Evolutionary conservation across 2,888 invertebrate genomes (phyloP).

Genomic region (Agonopterix arenella): DNA sequence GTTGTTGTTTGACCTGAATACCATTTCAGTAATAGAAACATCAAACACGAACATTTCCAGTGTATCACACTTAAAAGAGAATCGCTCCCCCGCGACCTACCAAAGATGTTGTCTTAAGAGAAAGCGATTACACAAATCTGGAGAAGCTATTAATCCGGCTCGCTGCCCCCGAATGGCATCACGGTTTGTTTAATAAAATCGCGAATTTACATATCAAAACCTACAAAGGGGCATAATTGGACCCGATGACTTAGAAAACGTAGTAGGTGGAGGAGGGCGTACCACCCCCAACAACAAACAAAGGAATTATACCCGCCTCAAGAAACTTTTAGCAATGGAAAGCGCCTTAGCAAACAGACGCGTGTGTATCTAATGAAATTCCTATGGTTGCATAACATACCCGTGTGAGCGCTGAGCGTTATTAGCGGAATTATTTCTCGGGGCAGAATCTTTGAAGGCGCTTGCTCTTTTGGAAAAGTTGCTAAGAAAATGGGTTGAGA

Average conservation of each 20-base stretch:
- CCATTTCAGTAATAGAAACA: constrained; percentile 18
- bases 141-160: constrained; percentile 76
- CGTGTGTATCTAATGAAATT: constrained; percentile 78
- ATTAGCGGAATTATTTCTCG: constrained; percentile 74
- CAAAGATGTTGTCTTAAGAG: constrained; percentile 70
- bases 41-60: constrained; percentile 29
- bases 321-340: constrained; percentile 78
- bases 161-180: constrained; percentile 75
- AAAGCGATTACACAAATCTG: constrained; percentile 77
- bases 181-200: constrained; percentile 77
- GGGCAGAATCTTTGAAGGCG: constrained; percentile 74
- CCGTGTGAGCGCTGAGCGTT: constrained; percentile 67
- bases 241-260: constrained; percentile 78
- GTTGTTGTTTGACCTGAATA: neutral
- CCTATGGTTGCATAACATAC: constrained; percentile 77
- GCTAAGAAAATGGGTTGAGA: constrained; percentile 76
- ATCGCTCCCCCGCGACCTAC: constrained; percentile 58
- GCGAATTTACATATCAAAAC: constrained; percentile 77
- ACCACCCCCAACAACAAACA: constrained; percentile 71
- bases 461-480: constrained; percentile 75
- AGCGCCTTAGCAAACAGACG: constrained; percentile 77
- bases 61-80: constrained; percentile 37
- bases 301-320: constrained; percentile 78
- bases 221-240: constrained; percentile 78
- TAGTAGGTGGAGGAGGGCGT: constrained; percentile 63